Evolutionary conservation across 23 tunicate genomes (phyloP).

Genomic region (Aplidium turbinatum): DNA sequence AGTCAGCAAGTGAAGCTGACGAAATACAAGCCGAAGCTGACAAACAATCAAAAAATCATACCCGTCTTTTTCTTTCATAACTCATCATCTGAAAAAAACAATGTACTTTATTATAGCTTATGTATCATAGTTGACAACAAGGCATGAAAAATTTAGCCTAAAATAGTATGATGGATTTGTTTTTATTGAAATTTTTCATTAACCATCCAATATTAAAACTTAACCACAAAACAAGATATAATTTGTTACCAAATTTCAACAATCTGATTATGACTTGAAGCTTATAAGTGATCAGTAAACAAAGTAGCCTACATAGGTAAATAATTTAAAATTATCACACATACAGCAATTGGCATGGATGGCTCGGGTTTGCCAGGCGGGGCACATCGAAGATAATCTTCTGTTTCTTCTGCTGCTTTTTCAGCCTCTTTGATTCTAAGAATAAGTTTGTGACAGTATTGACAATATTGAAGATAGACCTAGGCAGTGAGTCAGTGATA

Average conservation of each 20-base stretch:
- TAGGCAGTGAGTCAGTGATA: too few relatives aligned
- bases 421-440: slow-evolving; percentile 82
- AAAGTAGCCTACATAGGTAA: background rate
- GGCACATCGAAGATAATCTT: slow-evolving; percentile 59
- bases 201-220: background rate
- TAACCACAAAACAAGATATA: background rate
- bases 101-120: background rate
- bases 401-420: slow-evolving; percentile 77
- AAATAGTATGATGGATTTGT: background rate
- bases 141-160: background rate
- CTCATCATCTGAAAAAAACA: slow-evolving; percentile 79
- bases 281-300: background rate
- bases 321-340: background rate
- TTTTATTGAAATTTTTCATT: background rate
- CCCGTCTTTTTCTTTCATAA: slow-evolving; percentile 73
- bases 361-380: slow-evolving; percentile 68
- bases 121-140: background rate
- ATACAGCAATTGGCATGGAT: slow-evolving; percentile 76
- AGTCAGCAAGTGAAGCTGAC: too few relatives aligned
- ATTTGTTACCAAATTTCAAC: background rate
- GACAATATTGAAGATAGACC: too few relatives aligned
- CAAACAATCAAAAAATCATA: slow-evolving; percentile 24
- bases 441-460: too few relatives aligned
- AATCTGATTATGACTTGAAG: background rate
- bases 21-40: too few relatives aligned